Evolutionary conservation across 2,888 invertebrate species (phyloP).

Genomic region (Harpagoxenus sublaevis): DNA sequence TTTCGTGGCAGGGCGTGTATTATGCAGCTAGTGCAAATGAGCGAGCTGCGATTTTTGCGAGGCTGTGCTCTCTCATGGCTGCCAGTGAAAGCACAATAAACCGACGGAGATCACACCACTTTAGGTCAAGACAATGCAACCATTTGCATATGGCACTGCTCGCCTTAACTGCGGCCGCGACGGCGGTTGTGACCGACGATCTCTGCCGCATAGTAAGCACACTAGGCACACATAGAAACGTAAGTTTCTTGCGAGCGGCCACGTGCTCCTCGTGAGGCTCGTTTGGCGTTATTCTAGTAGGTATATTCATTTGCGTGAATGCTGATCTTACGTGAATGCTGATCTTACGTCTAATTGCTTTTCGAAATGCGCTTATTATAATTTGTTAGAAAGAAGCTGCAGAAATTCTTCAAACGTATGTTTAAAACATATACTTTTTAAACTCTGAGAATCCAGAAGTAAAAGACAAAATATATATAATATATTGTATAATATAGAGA

Average conservation of each 20-base stretch:
- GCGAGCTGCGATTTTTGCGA: conserved; percentile 10
- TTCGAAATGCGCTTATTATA: conserved; percentile 15
- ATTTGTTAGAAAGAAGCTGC: not conserved
- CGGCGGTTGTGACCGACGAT: conserved; percentile 63
- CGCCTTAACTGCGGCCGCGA: conserved; percentile 73
- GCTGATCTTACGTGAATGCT: too few relatives aligned
- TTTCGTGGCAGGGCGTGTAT: not conserved
- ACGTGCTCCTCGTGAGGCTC: conserved; percentile 44
- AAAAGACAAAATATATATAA: not conserved
- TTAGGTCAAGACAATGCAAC: conserved; percentile 74
- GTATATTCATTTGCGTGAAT: not conserved
- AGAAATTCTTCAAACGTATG: not conserved
- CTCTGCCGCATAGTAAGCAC: conserved; percentile 61
- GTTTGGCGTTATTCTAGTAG: conserved; percentile 7
- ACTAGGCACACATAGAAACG: conserved; percentile 55
- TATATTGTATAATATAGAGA: not conserved
- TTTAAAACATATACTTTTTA: not conserved
- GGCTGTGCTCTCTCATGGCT: conserved; percentile 12
- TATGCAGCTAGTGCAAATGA: not conserved
- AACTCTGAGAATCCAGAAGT: not conserved
- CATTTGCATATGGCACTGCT: conserved; percentile 73
- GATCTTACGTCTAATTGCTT: not conserved
- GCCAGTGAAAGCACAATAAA: conserved; percentile 62
- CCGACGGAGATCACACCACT: conserved; percentile 66
- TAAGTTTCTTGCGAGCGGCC: conserved; percentile 54